phyloP scores from a whole-genome alignment of 2,888 invertebrate genomes.

The Loripinus fragilis region DNA sequence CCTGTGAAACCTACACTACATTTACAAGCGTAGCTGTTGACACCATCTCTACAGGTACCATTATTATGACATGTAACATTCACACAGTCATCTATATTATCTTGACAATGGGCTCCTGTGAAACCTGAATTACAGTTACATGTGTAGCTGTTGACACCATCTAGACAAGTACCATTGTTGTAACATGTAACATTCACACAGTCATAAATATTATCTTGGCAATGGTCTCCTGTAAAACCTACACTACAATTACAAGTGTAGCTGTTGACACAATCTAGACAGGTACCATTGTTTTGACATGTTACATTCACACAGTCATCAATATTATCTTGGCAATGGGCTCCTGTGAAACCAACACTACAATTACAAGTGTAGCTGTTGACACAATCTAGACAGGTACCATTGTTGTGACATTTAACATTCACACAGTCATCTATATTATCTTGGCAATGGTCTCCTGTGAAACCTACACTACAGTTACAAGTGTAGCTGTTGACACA shows the following conservation, averaged over 20 bases:
- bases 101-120: not conserved
- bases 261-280: not conserved
- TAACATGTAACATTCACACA: not conserved
- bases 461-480: not conserved
- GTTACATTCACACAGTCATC: constrained; percentile 47
- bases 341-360: not conserved
- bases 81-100: not conserved
- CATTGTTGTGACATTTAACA: not conserved
- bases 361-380: not conserved
- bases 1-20: not conserved
- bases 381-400: not conserved
- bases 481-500: not conserved
- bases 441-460: not conserved
- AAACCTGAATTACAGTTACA: not conserved
- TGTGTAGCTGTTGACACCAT: not conserved
- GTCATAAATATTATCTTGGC: not conserved
- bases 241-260: not conserved
- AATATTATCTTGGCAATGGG: constrained; percentile 1
- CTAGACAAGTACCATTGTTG: not conserved
- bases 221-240: not conserved
- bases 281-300: constrained; percentile 38
- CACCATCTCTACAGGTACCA: not conserved
- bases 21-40: not conserved
- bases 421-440: not conserved
- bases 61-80: not conserved